Evolutionary conservation across 2,888 invertebrate genomes (phyloP), one percentile per base, ranked within the genome.

Genomic region (Limenitis camilla): DNA sequence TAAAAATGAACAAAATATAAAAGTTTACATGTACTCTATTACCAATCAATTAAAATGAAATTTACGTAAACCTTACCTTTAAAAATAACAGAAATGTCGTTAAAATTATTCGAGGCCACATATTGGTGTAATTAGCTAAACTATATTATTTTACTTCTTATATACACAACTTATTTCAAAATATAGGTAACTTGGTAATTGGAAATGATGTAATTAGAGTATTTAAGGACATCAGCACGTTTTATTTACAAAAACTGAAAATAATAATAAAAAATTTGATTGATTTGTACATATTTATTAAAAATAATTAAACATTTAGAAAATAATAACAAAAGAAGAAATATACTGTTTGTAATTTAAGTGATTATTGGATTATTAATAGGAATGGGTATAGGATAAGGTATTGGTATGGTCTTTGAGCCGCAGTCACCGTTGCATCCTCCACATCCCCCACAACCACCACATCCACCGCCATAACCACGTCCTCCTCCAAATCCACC

Each of bases 131-230:
- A 72, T 64, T 77, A 72, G 71, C 63, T 56, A 61, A 64, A 55
- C 56, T 60, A 53, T 55, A 49, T 53, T 61, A 62, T 51, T 56
- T 58, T 61, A 64, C 62, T 62, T 66, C 64, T 63, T 74, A 71
- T 81, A 78, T 81, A 82, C 74, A 76, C 66, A 64, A 62, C 55
- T 52, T 56, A 63, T 82, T 81, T 72, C 80, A 74, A 80, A 81
- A 65, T 67, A 52, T 70, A 62, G 67, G 69, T 74, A 67, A 76
- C 64, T 67, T 49, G 72, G 70, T 69, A 61, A 50, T 46, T 58
- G 32, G 27, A 32, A 6, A 33, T 78, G 69, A 69, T 60, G 74
- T 62, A 74, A 76, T 54, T 32, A 42, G 30, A 43, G 49, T 43
- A 60, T 66, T 65, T 55, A 46, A 55, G 58, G 56, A 58, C 42